These are phyloP conservation scores for Oryzias celebensis DNA, from an alignment of 2,113 vertebrate genomes.

Conservation along the genomic window DNA sequence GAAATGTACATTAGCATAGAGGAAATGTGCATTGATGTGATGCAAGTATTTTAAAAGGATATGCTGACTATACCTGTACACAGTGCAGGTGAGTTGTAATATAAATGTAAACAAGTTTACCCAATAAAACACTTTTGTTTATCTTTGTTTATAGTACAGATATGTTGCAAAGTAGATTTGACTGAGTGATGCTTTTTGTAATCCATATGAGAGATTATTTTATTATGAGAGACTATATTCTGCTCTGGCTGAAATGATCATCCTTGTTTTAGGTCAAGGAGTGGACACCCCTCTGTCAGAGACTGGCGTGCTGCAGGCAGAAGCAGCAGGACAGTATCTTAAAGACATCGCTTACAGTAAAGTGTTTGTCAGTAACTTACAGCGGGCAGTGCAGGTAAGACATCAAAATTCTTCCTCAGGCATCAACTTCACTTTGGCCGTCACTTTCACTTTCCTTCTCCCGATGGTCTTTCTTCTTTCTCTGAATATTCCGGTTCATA, in stretches of 20 bases:
- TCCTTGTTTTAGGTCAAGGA: conserved; percentile 83
- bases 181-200: not conserved
- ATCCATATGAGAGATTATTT: not conserved
- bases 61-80: no score
- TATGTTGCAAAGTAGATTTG: no score
- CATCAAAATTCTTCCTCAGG: not conserved
- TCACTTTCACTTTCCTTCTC: no score
- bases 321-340: conserved; percentile 85
- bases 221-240: not conserved
- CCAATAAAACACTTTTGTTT: no score
- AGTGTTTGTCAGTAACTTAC: conserved; percentile 87
- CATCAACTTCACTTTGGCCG: not conserved
- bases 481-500: no score
- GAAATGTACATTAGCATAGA: no score
- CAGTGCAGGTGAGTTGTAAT: no score
- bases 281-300: conserved; percentile 87
- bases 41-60: no score
- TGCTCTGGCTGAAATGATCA: not conserved
- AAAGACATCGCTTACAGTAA: conserved; percentile 82
- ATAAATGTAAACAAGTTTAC: no score
- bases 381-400: conserved; percentile 85
- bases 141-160: no score
- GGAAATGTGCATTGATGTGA: no score
- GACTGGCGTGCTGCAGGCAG: conserved; percentile 83
- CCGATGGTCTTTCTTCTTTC: no score